Evolutionary conservation across 2,113 vertebrate genomes (phyloP).

Genomic region (Paramormyrops kingsleyae): DNA sequence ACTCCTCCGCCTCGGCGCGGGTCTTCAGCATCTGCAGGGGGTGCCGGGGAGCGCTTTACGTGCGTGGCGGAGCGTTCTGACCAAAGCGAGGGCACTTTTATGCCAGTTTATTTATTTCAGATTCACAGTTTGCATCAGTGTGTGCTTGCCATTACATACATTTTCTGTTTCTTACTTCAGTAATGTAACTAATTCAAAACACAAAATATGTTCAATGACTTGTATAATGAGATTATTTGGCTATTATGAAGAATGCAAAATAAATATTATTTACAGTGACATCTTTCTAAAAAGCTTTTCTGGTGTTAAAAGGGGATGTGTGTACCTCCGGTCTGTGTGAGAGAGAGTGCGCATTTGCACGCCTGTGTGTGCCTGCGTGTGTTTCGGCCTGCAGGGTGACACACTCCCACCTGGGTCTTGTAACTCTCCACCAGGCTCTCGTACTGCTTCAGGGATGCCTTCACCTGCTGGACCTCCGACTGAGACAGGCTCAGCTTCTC

Average conservation of each 20-base stretch:
- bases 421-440: slow-evolving; percentile 78
- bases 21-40: slow-evolving; percentile 68
- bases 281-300: background rate
- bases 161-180: background rate
- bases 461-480: slow-evolving; percentile 70
- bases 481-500: slow-evolving; percentile 69
- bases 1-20: slow-evolving; percentile 68
- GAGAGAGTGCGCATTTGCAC: background rate
- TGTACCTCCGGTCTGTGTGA: background rate
- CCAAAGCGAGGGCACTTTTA: background rate
- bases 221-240: background rate
- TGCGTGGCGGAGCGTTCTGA: background rate
- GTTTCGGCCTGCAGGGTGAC: background rate
- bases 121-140: background rate
- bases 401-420: slow-evolving; percentile 68
- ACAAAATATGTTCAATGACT: background rate
- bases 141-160: background rate
- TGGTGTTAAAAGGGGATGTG: background rate
- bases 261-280: background rate
- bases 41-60: background rate
- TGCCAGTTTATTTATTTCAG: background rate
- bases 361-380: background rate
- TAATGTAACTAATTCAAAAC: background rate
- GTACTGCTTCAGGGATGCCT: slow-evolving; percentile 64
- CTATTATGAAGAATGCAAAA: background rate